Evolutionary conservation across 2,113 vertebrate genomes (phyloP).

Genomic region (Pogona vitticeps): DNA sequence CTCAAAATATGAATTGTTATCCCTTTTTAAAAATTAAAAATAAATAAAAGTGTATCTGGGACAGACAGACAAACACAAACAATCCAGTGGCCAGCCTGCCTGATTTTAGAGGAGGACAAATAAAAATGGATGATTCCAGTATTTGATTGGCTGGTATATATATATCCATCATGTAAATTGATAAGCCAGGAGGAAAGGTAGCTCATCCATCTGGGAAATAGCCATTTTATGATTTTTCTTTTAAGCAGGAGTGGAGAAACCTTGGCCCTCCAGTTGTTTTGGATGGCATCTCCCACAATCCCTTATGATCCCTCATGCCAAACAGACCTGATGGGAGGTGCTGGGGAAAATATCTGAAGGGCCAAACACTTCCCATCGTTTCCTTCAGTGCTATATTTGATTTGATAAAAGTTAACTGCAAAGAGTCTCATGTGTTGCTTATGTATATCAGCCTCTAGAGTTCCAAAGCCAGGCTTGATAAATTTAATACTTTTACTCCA

Average conservation of each 20-base stretch:
- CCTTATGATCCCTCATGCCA: too few relatives aligned
- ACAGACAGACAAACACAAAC: not conserved
- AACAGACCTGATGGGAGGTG: too few relatives aligned
- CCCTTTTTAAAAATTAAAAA: too few relatives aligned
- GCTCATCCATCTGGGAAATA: not conserved
- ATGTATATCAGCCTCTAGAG: not conserved
- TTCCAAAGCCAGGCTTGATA: not conserved
- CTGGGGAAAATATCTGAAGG: too few relatives aligned
- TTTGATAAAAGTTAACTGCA: not conserved
- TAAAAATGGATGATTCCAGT: not conserved
- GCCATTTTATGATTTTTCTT: not conserved
- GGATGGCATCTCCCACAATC: too few relatives aligned
- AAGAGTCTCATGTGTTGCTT: not conserved
- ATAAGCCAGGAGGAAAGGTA: not conserved
- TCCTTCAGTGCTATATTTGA: not conserved
- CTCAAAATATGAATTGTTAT: too few relatives aligned
- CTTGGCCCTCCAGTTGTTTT: not conserved
- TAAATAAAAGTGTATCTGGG: not conserved
- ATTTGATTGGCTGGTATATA: not conserved
- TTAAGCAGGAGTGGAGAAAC: not conserved
- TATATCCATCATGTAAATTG: too few relatives aligned
- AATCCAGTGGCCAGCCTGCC: not conserved
- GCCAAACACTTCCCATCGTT: too few relatives aligned
- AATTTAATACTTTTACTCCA: not conserved
- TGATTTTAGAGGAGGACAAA: not conserved